Evolutionary conservation across 2,888 invertebrate species (phyloP).

Genomic region (Drosophila limbata): DNA sequence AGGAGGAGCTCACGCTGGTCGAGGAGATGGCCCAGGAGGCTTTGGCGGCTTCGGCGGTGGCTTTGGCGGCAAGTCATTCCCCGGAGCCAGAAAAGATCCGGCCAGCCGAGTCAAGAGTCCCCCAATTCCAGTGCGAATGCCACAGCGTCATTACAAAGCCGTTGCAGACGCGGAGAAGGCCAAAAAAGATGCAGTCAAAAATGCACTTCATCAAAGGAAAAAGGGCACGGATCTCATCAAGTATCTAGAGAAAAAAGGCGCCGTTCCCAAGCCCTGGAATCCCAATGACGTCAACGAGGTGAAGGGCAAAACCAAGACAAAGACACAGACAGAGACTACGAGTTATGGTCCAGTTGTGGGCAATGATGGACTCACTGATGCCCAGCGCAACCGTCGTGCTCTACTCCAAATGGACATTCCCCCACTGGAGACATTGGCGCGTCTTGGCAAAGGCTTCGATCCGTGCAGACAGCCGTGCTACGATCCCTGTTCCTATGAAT

Average conservation of each 20-base stretch:
- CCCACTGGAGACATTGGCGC: slow-evolving; percentile 54
- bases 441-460: slow-evolving; percentile 56
- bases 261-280: slow-evolving; percentile 40
- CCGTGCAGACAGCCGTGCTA: slow-evolving; percentile 23
- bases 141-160: slow-evolving; percentile 15
- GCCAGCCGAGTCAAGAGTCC: slow-evolving; percentile 13
- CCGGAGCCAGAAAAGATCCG: slow-evolving; percentile 31
- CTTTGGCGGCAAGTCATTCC: slow-evolving; percentile 27
- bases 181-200: slow-evolving; percentile 17
- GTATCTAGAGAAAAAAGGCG: slow-evolving; percentile 49
- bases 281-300: slow-evolving; percentile 36
- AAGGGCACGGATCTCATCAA: slow-evolving; percentile 55
- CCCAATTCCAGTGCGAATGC: slow-evolving; percentile 48
- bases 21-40: not conserved
- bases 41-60: slow-evolving; percentile 2
- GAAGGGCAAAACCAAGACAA: not conserved
- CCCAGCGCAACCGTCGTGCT: slow-evolving; percentile 42
- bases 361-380: slow-evolving; percentile 46
- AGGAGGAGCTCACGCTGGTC: not conserved
- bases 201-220: slow-evolving; percentile 17
- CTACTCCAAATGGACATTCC: slow-evolving; percentile 55
- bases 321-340: not conserved
- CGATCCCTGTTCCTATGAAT: slow-evolving; percentile 1
- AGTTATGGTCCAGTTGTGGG: slow-evolving; percentile 24
- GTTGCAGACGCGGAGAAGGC: slow-evolving; percentile 13